Evolutionary conservation across 2,888 invertebrate species (phyloP), one percentile per base, ranked within the genome.

Genomic region (Thera obeliscata): DNA sequence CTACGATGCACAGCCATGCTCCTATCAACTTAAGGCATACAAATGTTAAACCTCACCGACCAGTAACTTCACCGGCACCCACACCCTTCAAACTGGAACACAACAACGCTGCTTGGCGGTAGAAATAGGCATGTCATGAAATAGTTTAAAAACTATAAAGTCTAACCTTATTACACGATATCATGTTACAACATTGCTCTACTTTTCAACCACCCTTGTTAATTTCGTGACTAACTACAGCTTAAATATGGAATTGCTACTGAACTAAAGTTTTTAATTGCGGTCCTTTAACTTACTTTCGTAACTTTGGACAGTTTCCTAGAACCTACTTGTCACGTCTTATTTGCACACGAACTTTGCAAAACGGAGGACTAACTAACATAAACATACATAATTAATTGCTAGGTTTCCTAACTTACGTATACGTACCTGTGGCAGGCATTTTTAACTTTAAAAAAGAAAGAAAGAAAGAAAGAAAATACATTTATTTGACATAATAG

Each of bases 281-380:
- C 66, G 55, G 66, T 55, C 60, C 62, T 67, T 64, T 22, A 22
- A 22, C 22, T 22, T 62, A 61, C 67, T 68, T 65, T 56, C 63
- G 55, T 60, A 63, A 66, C 57, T 61, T 60, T 11, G 61, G 22
- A 33, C 12, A 8, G 66, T 56, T 61, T 64, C 54, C 35, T 49
- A 33, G 50, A 22, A 50, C 55, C 54, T 57, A 65, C 62, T 65
- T 67, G 64, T 57, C 71, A 71, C 68, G 73, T 70, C 55, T 64
- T 67, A 64, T 73, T 71, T 73, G 63, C 62, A 48, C 71, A 64
- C 50, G 57, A 57, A 70, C 61, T 65, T 69, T 48, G 68, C 71
- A 67, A 69, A 66, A 65, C 52, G 59, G 22, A 61, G 61, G 68
- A 68, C 69, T 70, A 68, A 68, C 73, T 61, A 63, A 66, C 65